These are phyloP conservation scores for Drosophila hamatofila DNA, from an alignment of 2,888 invertebrate genomes.

Conservation along the genomic window DNA sequence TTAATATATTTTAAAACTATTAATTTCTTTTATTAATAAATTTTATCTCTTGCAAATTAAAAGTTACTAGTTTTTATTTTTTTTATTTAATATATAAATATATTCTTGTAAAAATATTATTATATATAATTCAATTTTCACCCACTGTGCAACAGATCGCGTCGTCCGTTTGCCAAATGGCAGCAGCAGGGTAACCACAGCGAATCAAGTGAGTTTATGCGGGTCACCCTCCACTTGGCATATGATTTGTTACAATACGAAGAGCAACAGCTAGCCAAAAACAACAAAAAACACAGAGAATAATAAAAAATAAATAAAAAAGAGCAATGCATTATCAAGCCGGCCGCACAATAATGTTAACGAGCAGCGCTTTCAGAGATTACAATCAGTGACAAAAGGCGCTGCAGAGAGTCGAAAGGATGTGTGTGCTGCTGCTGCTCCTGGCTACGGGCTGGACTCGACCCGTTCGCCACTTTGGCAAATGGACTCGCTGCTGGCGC, in stretches of 20 bases:
- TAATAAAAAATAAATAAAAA: conserved; percentile 35
- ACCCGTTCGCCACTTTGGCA: conserved; percentile 40
- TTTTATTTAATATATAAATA: too few species aligned
- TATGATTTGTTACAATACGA: conserved; percentile 53
- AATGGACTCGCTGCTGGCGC: conserved; percentile 39
- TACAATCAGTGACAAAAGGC: conserved; percentile 81
- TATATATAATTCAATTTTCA: neutral
- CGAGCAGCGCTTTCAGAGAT: conserved; percentile 69
- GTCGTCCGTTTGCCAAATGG: conserved; percentile 57
- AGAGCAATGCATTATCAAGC: conserved; percentile 64
- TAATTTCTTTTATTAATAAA: too few species aligned
- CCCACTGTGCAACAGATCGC: conserved; percentile 42
- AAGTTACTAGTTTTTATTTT: too few species aligned
- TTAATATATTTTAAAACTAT: too few species aligned
- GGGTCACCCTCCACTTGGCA: conserved; percentile 61
- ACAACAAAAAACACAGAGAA: conserved; percentile 34
- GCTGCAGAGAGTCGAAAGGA: conserved; percentile 51
- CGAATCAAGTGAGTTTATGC: conserved; percentile 60
- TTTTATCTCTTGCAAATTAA: too few species aligned
- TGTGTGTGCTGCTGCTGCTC: conserved; percentile 28
- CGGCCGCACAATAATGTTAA: conserved; percentile 73
- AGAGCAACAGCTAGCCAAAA: conserved; percentile 52
- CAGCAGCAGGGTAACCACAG: conserved; percentile 45
- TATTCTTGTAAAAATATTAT: too few species aligned
- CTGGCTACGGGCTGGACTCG: conserved; percentile 27